phyloP scores from a whole-genome alignment of 2,113 vertebrate species.

The Cebus imitator region DNA sequence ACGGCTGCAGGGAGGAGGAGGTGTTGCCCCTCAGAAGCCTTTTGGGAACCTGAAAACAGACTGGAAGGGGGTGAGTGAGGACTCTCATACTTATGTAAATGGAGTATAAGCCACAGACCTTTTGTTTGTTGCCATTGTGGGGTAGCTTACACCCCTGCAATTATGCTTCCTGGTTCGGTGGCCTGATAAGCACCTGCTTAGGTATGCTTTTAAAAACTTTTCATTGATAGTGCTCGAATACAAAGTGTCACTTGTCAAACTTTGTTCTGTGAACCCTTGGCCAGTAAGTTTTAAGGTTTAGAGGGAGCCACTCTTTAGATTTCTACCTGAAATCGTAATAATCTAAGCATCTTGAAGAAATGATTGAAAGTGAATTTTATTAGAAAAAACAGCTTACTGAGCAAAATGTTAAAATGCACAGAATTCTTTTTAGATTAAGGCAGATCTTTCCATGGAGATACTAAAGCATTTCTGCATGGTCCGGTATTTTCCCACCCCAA shows the following conservation, averaged over 20 bases:
- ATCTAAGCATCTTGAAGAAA: background rate
- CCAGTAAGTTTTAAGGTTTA: background rate
- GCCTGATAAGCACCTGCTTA: background rate
- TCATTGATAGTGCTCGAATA: background rate
- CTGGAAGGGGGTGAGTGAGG: background rate
- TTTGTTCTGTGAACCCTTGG: background rate
- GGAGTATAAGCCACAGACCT: background rate
- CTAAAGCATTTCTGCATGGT: background rate
- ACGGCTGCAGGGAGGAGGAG: background rate
- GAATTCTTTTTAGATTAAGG: background rate
- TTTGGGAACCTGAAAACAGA: background rate
- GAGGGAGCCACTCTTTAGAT: background rate
- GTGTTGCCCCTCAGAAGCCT: background rate
- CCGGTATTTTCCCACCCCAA: accelerated
- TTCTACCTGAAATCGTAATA: background rate
- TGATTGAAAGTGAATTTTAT: background rate
- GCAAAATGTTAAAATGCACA: background rate
- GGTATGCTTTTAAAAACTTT: background rate
- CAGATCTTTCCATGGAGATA: background rate
- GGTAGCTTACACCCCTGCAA: background rate
- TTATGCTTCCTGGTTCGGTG: background rate
- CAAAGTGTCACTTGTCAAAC: background rate
- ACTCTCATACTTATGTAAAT: background rate
- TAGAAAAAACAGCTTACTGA: background rate
- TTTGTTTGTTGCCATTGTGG: background rate